phyloP scores from a whole-genome alignment of 2,888 invertebrate genomes.

The Alitta virens region DNA sequence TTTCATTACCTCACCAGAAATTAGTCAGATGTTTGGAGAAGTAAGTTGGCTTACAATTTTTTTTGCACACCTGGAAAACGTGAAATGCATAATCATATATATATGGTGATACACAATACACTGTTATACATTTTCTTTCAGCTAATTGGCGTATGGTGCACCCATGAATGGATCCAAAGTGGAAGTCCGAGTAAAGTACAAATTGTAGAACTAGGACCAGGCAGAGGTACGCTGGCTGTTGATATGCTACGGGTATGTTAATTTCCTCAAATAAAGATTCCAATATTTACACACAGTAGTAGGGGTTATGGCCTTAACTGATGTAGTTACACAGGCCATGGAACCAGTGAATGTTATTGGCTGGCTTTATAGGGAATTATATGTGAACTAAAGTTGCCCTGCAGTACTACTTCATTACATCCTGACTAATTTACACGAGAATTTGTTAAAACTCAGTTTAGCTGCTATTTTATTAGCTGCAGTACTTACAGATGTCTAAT shows the following conservation, averaged over 20 bases:
- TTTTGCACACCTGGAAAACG: neutral
- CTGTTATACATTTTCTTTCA: conserved; percentile 56
- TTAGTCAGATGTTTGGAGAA: conserved; percentile 96
- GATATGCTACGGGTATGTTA: conserved; percentile 83
- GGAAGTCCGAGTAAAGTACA: conserved; percentile 74
- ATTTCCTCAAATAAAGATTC: too few species aligned
- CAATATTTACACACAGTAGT: too few species aligned
- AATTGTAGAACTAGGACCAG: conserved; percentile 93
- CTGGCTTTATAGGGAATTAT: neutral
- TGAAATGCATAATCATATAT: neutral
- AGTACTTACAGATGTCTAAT: too few species aligned
- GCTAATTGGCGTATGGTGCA: conserved; percentile 85
- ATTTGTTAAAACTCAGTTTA: too few species aligned
- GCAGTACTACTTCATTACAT: neutral
- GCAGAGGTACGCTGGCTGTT: conserved; percentile 81
- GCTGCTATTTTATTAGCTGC: too few species aligned
- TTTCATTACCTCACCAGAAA: conserved; percentile 96
- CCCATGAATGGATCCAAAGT: conserved; percentile 77
- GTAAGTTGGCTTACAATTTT: too few species aligned
- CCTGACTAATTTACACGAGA: too few species aligned
- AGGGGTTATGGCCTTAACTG: too few species aligned
- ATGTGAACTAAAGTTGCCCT: neutral
- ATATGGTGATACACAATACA: too few species aligned
- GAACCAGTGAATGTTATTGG: too few species aligned
- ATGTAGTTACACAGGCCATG: too few species aligned